Evolutionary conservation across 2,113 vertebrate species (phyloP).

Genomic region (Hemibagrus wyckioides): DNA sequence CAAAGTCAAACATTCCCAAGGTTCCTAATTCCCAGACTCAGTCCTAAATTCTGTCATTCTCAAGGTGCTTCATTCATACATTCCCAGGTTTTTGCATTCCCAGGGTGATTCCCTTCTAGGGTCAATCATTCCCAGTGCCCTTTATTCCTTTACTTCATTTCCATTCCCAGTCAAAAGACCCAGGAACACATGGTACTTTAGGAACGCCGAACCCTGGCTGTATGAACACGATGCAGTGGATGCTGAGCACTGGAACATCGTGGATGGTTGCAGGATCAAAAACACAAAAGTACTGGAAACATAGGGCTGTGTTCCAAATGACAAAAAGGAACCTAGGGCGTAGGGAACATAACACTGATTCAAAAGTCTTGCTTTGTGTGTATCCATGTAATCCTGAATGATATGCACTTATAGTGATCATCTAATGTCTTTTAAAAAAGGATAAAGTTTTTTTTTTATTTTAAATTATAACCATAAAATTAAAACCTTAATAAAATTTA

Average conservation of each 20-base stretch:
- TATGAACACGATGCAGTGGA: background rate
- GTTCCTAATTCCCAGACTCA: background rate
- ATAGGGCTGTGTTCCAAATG: background rate
- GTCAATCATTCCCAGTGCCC: background rate
- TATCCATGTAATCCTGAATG: background rate
- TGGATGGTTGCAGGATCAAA: background rate
- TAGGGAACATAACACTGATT: background rate
- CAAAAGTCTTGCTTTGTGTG: background rate
- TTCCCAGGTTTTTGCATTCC: background rate
- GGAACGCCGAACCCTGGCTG: background rate
- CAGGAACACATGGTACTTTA: background rate
- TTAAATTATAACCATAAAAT: background rate
- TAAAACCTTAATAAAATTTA: background rate
- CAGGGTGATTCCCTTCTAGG: background rate
- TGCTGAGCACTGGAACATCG: background rate
- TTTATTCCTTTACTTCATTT: background rate
- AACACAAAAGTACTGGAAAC: background rate
- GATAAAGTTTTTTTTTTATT: background rate
- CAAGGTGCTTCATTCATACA: background rate
- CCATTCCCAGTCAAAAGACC: background rate
- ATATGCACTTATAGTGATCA: background rate
- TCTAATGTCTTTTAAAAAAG: background rate
- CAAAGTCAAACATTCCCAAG: background rate
- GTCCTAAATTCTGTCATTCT: background rate
- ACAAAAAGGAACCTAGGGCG: background rate